These are phyloP conservation scores for Glaucomys volans DNA, from an alignment of 2,113 vertebrate species.

Conservation along the genomic window DNA sequence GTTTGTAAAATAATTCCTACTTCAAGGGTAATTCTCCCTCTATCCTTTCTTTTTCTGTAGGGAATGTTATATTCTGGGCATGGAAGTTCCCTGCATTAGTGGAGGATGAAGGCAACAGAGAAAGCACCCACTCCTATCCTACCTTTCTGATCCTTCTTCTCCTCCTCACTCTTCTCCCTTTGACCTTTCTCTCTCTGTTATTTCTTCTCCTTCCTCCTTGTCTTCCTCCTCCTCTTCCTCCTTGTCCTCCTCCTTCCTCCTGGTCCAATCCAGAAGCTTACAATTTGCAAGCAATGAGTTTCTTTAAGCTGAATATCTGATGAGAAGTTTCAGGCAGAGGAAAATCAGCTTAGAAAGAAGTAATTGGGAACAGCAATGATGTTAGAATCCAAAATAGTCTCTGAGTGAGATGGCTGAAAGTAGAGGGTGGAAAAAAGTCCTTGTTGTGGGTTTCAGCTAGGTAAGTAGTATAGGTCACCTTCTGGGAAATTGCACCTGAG, in stretches of 20 bases:
- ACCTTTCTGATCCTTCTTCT: background rate
- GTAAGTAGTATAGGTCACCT: background rate
- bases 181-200: background rate
- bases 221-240: background rate
- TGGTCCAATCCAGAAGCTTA: background rate
- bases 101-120: background rate
- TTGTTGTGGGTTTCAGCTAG: background rate
- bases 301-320: background rate
- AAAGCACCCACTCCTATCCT: background rate
- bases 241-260: background rate
- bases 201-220: background rate
- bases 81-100: background rate
- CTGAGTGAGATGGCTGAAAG: background rate
- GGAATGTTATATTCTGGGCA: background rate
- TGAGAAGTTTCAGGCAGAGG: background rate
- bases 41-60: background rate
- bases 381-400: background rate
- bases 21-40: no score
- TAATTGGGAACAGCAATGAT: background rate
- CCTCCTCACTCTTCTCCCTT: background rate
- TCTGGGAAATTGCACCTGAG: background rate
- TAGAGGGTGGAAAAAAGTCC: background rate
- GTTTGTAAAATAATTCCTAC: background rate
- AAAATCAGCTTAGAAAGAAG: slow-evolving; percentile 21
- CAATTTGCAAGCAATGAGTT: background rate